phyloP scores from a whole-genome alignment of 1,140 invertebrate genomes.

The Rhagoletis zephyria region DNA sequence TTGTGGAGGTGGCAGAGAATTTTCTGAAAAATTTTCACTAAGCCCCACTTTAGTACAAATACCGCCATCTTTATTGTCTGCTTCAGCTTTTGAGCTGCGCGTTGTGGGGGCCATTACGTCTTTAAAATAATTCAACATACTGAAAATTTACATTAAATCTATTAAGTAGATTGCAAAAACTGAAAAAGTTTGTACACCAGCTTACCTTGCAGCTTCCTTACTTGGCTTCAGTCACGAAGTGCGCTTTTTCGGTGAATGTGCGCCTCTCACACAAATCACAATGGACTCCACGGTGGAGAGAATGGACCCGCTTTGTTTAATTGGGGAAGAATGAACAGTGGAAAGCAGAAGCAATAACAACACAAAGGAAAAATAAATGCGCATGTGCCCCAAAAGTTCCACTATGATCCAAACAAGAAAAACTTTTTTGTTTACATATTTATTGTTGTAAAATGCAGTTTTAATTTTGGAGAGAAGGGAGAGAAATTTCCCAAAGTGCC shows the following conservation, averaged over 20 bases:
- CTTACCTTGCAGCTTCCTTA: constrained; percentile 35
- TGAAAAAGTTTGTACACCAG: neutral
- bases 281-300: neutral
- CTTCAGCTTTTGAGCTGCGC: constrained; percentile 60
- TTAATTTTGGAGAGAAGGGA: neutral
- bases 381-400: neutral
- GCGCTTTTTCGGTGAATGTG: neutral
- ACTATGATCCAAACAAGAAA: neutral
- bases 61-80: constrained; percentile 41
- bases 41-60: neutral
- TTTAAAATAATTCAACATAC: constrained; percentile 68
- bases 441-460: constrained; percentile 8
- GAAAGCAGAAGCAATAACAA: neutral
- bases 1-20: neutral
- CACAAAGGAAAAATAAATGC: neutral
- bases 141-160: neutral
- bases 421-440: constrained; percentile 42
- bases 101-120: constrained; percentile 69
- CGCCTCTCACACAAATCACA: neutral
- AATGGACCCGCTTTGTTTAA: neutral
- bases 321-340: neutral
- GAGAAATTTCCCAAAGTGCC: neutral
- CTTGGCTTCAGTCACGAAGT: constrained; percentile 2
- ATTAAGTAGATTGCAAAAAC: neutral
- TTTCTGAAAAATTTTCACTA: neutral